A percentile compares a stretch with the other conserved stretches of the same genome.
These are phyloP conservation scores for Chelonoidis abingdonii DNA, from an alignment of 2,113 vertebrate genomes.

Conservation along the genomic window DNA sequence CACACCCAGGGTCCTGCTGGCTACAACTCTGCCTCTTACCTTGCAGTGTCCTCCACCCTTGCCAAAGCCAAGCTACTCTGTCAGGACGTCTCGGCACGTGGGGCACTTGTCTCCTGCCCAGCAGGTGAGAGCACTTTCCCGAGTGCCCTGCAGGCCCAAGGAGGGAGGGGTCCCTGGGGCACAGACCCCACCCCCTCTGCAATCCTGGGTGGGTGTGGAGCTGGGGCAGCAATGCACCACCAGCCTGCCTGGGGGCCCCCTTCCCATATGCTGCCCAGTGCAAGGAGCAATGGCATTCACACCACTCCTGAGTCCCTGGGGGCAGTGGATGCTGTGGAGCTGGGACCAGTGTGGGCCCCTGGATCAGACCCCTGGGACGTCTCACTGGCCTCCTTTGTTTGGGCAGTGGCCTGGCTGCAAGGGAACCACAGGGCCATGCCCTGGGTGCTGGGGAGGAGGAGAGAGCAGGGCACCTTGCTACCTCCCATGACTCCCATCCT, in stretches of 20 bases:
- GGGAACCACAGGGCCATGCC: accelerated
- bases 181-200: background rate
- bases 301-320: background rate
- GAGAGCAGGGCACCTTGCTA: too few relatives aligned
- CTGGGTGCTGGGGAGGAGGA: background rate
- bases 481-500: background rate
- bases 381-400: background rate
- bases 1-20: background rate
- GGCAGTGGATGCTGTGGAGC: background rate
- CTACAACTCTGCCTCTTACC: background rate
- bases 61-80: background rate
- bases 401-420: background rate
- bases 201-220: background rate
- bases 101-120: slow-evolving; percentile 27
- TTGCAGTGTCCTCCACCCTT: background rate
- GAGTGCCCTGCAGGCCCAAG: background rate
- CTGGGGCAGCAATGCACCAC: background rate
- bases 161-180: background rate
- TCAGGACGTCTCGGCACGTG: background rate
- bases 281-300: background rate
- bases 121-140: background rate
- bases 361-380: accelerated
- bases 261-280: accelerated
- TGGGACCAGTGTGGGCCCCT: too few relatives aligned
- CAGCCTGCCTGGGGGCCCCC: background rate